Percentiles rank a stretch among this genome's conserved stretches.
These are phyloP conservation scores for Lepidotrigona ventralis DNA, from an alignment of 1,140 invertebrate species.

Conservation along the genomic window DNA sequence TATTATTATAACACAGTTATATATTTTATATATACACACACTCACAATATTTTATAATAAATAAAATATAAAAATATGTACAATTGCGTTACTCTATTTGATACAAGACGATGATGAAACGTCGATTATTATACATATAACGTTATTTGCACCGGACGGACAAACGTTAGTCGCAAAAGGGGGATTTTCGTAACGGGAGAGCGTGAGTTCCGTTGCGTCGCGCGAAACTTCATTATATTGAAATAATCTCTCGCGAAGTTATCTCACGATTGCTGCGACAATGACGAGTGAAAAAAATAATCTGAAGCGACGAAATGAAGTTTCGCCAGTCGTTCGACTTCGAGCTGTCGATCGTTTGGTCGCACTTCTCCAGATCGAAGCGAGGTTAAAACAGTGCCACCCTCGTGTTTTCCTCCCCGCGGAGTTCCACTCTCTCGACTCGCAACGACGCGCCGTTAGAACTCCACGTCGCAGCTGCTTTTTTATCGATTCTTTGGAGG, in stretches of 20 bases:
- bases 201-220: background rate
- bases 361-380: conserved; percentile 19
- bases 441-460: conserved; percentile 1
- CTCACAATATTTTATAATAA: too few species aligned
- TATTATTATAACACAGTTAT: too few species aligned
- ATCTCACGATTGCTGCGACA: background rate
- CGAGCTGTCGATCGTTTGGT: conserved; percentile 14
- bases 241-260: conserved; percentile 6
- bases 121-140: background rate
- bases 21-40: too few species aligned
- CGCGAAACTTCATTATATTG: background rate
- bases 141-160: background rate
- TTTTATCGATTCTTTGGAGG: conserved; percentile 39
- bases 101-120: too few species aligned
- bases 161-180: background rate
- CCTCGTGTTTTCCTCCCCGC: conserved; percentile 48
- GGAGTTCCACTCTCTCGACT: conserved; percentile 26
- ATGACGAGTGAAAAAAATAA: conserved; percentile 16
- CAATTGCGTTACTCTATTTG: too few species aligned
- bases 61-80: too few species aligned
- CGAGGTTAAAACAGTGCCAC: conserved; percentile 41
- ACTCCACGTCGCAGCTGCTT: conserved; percentile 23
- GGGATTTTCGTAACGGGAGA: background rate
- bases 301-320: conserved; percentile 5
- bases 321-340: conserved; percentile 4